Conservation (phyloP, 2,113 vertebrate genomes). For the Neodontobutis hainanensis region DNA sequence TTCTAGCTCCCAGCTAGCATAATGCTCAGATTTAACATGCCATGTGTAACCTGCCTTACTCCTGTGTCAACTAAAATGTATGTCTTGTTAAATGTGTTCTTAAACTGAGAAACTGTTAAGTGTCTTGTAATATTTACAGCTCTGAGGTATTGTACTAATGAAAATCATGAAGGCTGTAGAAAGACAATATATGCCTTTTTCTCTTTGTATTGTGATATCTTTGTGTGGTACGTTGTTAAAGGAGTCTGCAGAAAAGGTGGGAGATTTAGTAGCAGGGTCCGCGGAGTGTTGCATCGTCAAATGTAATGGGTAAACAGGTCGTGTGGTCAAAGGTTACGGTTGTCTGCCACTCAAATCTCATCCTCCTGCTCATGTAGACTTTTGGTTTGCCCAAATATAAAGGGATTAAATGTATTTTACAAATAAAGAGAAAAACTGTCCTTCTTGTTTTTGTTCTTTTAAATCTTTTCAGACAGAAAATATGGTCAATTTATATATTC, state of each 20-base stretch:
- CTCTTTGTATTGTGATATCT: slow-evolving; percentile 71
- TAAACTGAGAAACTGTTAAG: slow-evolving; percentile 61
- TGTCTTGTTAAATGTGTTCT: slow-evolving; percentile 63
- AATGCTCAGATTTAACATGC: slow-evolving; percentile 12
- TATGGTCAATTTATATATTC: too few relatives aligned
- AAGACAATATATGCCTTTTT: slow-evolving; percentile 67
- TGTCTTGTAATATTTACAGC: slow-evolving; percentile 75
- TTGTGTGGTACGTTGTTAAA: slow-evolving; percentile 71
- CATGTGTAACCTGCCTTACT: slow-evolving; percentile 52
- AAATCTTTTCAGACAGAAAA: too few relatives aligned
- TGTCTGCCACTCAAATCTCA: slow-evolving; percentile 55
- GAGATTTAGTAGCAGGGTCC: slow-evolving; percentile 50
- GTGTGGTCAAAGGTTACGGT: too few relatives aligned
- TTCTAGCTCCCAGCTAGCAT: background rate
- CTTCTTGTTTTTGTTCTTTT: slow-evolving; percentile 8
- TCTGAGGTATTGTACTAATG: slow-evolving; percentile 74
- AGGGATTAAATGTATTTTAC: slow-evolving; percentile 86
- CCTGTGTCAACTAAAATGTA: slow-evolving; percentile 45
- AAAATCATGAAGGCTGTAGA: slow-evolving; percentile 68
- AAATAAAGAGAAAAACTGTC: slow-evolving; percentile 57
- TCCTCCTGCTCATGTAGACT: slow-evolving; percentile 53
- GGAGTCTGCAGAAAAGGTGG: slow-evolving; percentile 44
- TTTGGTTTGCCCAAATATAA: slow-evolving; percentile 78
- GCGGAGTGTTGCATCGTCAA: background rate
- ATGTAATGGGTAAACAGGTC: background rate